Evolutionary conservation across 2,113 vertebrate species (phyloP).

Genomic region (Nettapus auritus): DNA sequence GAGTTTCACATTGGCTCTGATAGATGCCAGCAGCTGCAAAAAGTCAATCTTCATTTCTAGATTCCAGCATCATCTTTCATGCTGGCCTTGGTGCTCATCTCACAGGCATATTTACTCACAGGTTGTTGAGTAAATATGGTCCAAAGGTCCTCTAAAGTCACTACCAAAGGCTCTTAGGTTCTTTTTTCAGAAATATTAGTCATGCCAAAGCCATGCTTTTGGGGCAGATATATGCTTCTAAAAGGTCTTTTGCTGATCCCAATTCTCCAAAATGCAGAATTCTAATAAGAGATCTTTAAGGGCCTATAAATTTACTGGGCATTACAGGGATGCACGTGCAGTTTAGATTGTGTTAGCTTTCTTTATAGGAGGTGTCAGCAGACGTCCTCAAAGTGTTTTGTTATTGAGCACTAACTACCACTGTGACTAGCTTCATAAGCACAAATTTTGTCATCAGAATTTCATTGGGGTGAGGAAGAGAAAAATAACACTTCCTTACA

Average conservation of each 20-base stretch:
- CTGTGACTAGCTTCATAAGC: neutral
- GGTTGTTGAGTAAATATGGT: neutral
- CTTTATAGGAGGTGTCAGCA: neutral
- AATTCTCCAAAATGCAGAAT: neutral
- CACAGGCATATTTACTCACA: neutral
- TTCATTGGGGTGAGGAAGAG: neutral
- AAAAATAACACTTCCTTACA: neutral
- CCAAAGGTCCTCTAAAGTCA: neutral
- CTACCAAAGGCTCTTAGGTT: too few relatives aligned
- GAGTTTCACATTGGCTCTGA: rapidly evolving
- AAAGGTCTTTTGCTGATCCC: neutral
- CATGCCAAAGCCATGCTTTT: neutral
- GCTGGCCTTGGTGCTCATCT: neutral
- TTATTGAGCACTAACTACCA: neutral
- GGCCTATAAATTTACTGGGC: neutral
- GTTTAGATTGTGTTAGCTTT: neutral
- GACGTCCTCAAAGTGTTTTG: neutral
- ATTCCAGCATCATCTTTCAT: neutral
- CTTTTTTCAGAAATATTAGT: neutral
- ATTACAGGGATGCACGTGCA: neutral
- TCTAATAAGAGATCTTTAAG: neutral
- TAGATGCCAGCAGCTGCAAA: too few relatives aligned
- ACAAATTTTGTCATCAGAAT: neutral
- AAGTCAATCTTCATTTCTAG: neutral
- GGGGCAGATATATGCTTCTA: neutral